Conservation (phyloP, 2,888 invertebrate genomes). For the Philhelius pedissequus region DNA sequence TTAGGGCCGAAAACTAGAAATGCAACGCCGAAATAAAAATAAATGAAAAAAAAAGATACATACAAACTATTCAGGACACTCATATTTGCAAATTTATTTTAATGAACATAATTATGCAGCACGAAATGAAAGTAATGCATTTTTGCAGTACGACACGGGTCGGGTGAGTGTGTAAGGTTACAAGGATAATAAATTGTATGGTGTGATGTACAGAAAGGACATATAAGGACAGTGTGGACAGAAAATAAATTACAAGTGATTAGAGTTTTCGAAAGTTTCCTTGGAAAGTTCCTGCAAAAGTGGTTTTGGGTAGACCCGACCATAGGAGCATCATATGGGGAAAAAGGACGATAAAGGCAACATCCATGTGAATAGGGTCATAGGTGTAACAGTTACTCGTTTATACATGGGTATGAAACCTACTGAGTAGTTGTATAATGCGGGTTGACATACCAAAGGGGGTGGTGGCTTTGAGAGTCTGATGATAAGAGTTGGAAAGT, state of each 20-base stretch:
- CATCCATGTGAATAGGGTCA: background rate
- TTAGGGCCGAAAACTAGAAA: slow-evolving; percentile 15
- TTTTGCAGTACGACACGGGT: background rate
- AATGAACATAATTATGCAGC: slow-evolving; percentile 1
- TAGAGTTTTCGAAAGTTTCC: slow-evolving; percentile 10
- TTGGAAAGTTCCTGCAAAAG: background rate
- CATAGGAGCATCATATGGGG: too few relatives aligned
- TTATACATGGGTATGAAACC: background rate
- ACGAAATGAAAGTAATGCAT: slow-evolving; percentile 22
- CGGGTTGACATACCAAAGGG: background rate
- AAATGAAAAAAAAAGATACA: background rate
- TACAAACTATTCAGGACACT: background rate
- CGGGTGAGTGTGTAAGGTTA: background rate
- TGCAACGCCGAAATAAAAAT: background rate
- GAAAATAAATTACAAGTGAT: slow-evolving; percentile 24
- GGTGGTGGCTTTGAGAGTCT: background rate
- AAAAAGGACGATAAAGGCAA: background rate
- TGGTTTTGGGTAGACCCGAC: too few relatives aligned
- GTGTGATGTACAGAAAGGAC: background rate
- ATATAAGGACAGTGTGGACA: slow-evolving; percentile 1
- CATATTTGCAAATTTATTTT: background rate
- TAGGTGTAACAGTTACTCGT: slow-evolving; percentile 1
- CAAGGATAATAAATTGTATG: background rate
- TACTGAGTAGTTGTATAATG: background rate
- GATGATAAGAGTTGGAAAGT: slow-evolving; percentile 12